phyloP scores from a whole-genome alignment of 2,888 invertebrate species.

The Drosophila macrospina region DNA sequence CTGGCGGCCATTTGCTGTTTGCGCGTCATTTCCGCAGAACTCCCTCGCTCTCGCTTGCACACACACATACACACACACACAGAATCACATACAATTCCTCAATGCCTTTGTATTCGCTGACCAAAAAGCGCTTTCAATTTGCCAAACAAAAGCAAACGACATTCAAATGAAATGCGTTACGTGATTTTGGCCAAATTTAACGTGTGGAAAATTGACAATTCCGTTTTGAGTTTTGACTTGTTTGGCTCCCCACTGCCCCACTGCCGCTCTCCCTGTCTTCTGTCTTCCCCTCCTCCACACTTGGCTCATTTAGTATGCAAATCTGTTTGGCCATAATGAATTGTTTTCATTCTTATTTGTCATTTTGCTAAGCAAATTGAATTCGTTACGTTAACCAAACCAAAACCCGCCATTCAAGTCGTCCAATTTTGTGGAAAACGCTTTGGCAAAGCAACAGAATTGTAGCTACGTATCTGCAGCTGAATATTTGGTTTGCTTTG shows the following conservation, averaged over 20 bases:
- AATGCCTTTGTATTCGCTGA: constrained; percentile 10
- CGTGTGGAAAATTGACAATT: constrained; percentile 74
- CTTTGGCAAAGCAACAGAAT: too few species aligned
- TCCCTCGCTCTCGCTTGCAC: neutral
- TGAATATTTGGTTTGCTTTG: constrained; percentile 7
- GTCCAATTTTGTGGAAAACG: neutral
- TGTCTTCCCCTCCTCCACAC: neutral
- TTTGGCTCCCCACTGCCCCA: too few species aligned
- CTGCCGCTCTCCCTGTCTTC: neutral
- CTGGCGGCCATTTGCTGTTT: constrained; percentile 61
- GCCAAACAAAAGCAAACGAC: constrained; percentile 20
- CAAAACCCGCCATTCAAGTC: neutral
- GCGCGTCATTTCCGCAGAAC: constrained; percentile 68
- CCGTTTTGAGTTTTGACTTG: constrained; percentile 47
- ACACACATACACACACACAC: neutral
- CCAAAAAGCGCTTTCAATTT: constrained; percentile 29
- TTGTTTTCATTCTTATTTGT: constrained; percentile 45
- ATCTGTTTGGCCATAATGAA: constrained; percentile 50
- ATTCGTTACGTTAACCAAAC: constrained; percentile 12
- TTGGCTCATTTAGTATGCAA: constrained; percentile 49
- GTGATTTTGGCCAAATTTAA: constrained; percentile 58
- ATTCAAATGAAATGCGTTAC: constrained; percentile 61
- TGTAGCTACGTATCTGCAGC: neutral
- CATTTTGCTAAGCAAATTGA: constrained; percentile 38
- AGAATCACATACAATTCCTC: neutral